phyloP scores from a whole-genome alignment of 1,140 invertebrate genomes.

The Tyrophagus putrescentiae region DNA sequence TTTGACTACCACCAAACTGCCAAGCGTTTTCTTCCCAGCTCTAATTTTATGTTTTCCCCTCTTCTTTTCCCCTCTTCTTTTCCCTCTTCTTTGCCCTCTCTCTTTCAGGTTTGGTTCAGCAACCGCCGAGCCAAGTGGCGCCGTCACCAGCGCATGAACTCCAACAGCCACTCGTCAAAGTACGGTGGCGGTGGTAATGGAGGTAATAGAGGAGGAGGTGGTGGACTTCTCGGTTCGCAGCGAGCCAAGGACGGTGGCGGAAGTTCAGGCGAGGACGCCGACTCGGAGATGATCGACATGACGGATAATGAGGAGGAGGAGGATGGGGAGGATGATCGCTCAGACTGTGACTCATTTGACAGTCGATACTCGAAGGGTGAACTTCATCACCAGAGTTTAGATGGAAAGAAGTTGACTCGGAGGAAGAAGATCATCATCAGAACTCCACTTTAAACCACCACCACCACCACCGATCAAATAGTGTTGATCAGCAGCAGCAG shows the following conservation, averaged over 20 bases:
- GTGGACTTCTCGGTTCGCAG: not conserved
- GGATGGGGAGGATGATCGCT: not conserved
- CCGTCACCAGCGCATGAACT: slow-evolving; percentile 72
- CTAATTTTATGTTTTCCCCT: not conserved
- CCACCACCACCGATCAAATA: too few relatives aligned
- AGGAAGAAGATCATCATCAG: too few relatives aligned
- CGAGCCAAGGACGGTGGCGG: too few relatives aligned
- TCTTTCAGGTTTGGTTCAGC: slow-evolving; percentile 81
- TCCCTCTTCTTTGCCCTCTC: not conserved
- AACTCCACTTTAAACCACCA: too few relatives aligned
- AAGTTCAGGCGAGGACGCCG: not conserved
- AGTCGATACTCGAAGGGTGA: too few relatives aligned
- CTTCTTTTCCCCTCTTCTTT: not conserved
- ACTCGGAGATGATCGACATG: not conserved
- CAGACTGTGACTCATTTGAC: slow-evolving; percentile 14
- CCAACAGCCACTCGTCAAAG: slow-evolving; percentile 14
- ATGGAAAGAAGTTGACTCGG: too few relatives aligned
- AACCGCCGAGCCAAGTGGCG: slow-evolving; percentile 95
- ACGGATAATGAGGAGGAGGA: slow-evolving; percentile 3
- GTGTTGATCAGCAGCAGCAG: too few relatives aligned
- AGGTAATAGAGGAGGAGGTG: not conserved
- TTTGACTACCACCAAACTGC: not conserved
- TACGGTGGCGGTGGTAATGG: not conserved
- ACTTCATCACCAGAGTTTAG: too few relatives aligned
- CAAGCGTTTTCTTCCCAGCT: not conserved